Percentiles rank a stretch among this genome's conserved stretches.
phyloP scores from a whole-genome alignment of 2,113 vertebrate species.

The Colius striatus region DNA sequence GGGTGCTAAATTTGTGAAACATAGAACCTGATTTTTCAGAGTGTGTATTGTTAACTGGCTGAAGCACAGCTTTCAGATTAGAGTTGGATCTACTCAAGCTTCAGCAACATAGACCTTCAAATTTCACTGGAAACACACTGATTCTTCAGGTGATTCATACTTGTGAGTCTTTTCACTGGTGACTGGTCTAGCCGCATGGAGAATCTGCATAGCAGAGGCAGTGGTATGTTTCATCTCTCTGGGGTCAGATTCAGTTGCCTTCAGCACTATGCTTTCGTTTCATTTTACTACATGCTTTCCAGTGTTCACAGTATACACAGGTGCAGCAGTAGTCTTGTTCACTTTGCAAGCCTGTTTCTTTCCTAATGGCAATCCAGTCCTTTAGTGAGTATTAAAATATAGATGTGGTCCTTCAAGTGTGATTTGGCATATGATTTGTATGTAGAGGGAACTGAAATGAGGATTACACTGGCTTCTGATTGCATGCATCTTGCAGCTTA shows the following conservation, averaged over 20 bases:
- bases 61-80: neutral
- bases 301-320: neutral
- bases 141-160: neutral
- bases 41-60: neutral
- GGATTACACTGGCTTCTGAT: conserved; percentile 27
- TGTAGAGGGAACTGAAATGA: neutral
- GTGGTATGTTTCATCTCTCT: neutral
- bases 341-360: neutral
- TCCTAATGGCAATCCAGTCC: neutral
- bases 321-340: neutral
- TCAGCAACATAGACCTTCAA: neutral
- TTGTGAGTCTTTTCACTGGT: neutral
- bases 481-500: conserved; percentile 30
- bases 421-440: neutral
- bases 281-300: neutral
- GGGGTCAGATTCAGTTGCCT: neutral
- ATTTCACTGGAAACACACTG: neutral
- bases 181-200: neutral
- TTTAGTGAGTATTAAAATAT: conserved; percentile 5
- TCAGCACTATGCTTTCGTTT: neutral
- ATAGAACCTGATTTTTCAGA: neutral
- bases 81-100: neutral
- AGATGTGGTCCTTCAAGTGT: neutral
- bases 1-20: neutral
- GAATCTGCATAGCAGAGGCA: neutral